phyloP scores from a whole-genome alignment of 2,797 vertebrate species.

The Eospalax fontanierii region DNA sequence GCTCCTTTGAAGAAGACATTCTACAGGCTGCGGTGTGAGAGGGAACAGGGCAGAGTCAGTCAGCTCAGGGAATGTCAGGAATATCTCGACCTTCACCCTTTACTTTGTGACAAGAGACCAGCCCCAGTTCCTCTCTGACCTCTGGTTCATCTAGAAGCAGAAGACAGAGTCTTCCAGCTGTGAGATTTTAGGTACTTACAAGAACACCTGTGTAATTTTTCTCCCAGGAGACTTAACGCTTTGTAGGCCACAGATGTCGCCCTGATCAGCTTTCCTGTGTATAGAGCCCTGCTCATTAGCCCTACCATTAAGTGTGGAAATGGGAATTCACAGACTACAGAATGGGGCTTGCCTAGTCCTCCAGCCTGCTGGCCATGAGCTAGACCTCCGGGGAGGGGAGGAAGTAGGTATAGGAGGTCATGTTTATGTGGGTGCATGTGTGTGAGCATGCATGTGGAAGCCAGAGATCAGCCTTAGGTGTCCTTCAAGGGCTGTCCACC shows the following conservation, averaged over 20 bases:
- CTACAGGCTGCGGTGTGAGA: not conserved
- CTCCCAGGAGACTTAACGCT: not conserved
- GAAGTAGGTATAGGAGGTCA: not conserved
- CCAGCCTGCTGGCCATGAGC: not conserved
- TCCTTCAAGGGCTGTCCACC: not conserved
- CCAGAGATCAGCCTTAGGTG: not conserved
- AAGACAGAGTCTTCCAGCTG: not conserved
- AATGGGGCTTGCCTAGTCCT: not conserved
- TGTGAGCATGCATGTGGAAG: not conserved
- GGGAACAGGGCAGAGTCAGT: not conserved
- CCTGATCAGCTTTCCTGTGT: not conserved
- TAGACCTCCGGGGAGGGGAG: not conserved
- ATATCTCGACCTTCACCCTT: not conserved
- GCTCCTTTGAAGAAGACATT: not conserved
- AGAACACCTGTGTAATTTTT: not conserved
- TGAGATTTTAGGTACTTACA: not conserved
- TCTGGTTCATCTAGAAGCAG: not conserved
- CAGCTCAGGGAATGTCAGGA: not conserved
- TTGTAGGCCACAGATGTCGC: not conserved
- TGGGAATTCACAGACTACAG: not conserved
- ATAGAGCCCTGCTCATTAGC: fast-evolving
- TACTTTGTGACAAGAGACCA: not conserved
- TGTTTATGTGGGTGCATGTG: not conserved
- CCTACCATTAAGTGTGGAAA: not conserved
- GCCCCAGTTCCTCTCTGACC: not conserved